Percentiles rank a stretch among this genome's conserved stretches.
Conservation (phyloP, 2,113 vertebrate genomes). For the Centropus bengalensis region DNA sequence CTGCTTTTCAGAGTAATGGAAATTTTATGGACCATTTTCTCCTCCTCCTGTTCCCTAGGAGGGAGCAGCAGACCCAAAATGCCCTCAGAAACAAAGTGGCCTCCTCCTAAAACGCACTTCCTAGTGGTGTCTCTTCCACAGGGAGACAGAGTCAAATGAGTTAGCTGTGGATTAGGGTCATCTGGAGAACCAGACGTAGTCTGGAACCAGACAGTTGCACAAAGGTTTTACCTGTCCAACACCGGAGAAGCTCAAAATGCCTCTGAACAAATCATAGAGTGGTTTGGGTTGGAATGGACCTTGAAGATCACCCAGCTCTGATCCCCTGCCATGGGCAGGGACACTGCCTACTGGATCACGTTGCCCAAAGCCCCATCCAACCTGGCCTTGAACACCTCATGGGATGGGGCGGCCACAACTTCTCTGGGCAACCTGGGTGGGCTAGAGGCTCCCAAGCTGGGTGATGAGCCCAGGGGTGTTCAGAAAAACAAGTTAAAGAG, state of each 20-base stretch:
- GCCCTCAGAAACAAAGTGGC: background rate
- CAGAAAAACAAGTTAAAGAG: accelerated
- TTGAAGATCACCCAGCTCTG: too few species aligned
- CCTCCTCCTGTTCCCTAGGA: slow-evolving; percentile 19
- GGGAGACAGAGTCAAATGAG: background rate
- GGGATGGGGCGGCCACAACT: too few species aligned
- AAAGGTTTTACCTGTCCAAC: background rate
- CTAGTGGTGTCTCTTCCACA: background rate
- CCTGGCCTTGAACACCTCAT: too few species aligned
- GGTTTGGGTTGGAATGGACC: too few species aligned
- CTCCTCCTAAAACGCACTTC: background rate
- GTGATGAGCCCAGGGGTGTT: accelerated
- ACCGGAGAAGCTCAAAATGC: background rate
- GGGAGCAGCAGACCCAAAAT: background rate
- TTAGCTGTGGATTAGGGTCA: background rate
- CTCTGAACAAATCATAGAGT: background rate
- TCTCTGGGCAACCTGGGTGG: background rate
- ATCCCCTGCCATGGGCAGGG: too few species aligned
- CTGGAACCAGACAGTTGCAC: background rate
- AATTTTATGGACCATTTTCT: slow-evolving; percentile 68
- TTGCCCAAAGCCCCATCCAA: too few species aligned
- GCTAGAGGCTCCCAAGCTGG: background rate
- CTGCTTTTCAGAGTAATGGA: slow-evolving; percentile 58
- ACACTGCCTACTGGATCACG: too few species aligned
- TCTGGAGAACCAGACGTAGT: background rate